A percentile compares a stretch with the other conserved stretches of the same genome.
Evolutionary conservation across 1,140 invertebrate species (phyloP).

Genomic region (Lithobius niger): DNA sequence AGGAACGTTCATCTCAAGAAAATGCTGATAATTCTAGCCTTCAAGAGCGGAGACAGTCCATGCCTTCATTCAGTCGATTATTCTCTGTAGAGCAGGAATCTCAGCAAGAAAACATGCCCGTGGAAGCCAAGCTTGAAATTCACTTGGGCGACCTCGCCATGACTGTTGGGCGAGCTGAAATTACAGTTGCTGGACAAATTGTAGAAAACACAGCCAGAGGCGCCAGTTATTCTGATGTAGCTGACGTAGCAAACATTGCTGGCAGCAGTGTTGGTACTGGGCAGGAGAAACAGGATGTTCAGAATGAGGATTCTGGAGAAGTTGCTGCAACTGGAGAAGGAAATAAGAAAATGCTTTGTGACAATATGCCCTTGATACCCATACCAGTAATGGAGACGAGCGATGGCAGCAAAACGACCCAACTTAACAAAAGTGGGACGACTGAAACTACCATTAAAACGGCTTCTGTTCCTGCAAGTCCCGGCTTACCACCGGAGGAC

Average conservation of each 20-base stretch:
- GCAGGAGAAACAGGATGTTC: no score
- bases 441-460: background rate
- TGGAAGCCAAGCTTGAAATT: slow-evolving; percentile 11
- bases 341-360: no score
- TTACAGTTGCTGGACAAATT: background rate
- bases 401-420: no score
- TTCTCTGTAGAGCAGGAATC: slow-evolving; percentile 5
- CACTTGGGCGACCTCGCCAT: slow-evolving; percentile 3
- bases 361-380: no score
- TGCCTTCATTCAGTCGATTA: slow-evolving; percentile 3
- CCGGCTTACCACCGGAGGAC: slow-evolving; percentile 16
- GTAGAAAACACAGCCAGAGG: no score
- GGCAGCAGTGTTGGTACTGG: no score
- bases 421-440: no score
- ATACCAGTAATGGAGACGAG: no score
- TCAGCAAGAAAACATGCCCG: slow-evolving; percentile 3
- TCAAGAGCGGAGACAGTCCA: slow-evolving; percentile 1
- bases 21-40: background rate
- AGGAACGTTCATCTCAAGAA: background rate
- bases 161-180: background rate
- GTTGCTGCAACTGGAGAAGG: no score
- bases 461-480: slow-evolving; percentile 8
- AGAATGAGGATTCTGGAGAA: no score
- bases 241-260: no score
- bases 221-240: no score